A percentile compares a stretch with the other conserved stretches of the same genome.
phyloP scores from a whole-genome alignment of 2,113 vertebrate species.

The Rhinoderma darwinii region DNA sequence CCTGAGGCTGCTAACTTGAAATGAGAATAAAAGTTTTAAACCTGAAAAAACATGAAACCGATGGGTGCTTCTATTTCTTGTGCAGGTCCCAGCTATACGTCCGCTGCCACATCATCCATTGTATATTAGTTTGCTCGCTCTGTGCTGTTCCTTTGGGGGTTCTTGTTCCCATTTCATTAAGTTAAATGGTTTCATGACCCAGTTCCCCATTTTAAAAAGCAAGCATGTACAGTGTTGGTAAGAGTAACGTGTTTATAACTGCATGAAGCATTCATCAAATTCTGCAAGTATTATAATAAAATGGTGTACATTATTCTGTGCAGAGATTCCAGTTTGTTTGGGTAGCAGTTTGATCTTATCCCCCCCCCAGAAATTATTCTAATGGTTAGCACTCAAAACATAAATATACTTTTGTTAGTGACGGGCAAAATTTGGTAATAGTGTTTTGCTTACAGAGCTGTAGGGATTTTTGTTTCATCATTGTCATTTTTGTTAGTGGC shows the following conservation, averaged over 20 bases:
- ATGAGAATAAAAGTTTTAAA: slow-evolving; percentile 55
- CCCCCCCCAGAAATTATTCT: too few relatives aligned
- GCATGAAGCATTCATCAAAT: slow-evolving; percentile 23
- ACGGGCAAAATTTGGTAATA: too few relatives aligned
- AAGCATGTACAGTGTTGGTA: neutral
- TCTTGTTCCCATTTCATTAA: neutral
- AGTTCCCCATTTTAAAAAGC: neutral
- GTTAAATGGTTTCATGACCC: neutral
- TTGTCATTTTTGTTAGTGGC: too few relatives aligned
- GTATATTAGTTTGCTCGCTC: neutral
- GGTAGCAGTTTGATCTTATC: too few relatives aligned
- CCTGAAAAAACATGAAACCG: slow-evolving; percentile 21
- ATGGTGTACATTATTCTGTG: slow-evolving; percentile 15
- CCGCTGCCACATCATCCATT: neutral
- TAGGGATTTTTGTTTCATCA: too few relatives aligned
- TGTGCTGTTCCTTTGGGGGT: neutral
- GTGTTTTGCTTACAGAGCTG: too few relatives aligned
- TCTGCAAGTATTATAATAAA: slow-evolving; percentile 41
- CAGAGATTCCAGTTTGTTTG: neutral
- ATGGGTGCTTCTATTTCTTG: slow-evolving; percentile 27
- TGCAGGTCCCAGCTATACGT: neutral
- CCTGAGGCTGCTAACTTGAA: slow-evolving; percentile 52
- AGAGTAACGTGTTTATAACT: neutral
- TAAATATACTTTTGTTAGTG: too few relatives aligned
- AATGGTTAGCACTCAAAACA: too few relatives aligned